Conservation (phyloP, 2,888 invertebrate species). For the Amphipyra tragopoginis region DNA sequence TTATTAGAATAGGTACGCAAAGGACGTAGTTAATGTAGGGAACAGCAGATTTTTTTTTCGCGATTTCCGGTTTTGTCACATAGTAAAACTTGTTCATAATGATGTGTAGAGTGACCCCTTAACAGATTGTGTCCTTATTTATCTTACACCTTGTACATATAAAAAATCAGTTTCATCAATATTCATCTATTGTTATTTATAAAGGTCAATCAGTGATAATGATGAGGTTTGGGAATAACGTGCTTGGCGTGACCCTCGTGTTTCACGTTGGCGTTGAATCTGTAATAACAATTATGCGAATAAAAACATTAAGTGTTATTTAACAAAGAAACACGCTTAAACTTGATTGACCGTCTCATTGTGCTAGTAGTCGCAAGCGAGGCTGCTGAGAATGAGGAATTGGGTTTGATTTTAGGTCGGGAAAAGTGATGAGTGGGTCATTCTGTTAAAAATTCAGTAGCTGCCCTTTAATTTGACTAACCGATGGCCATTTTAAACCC, state of each 20-base stretch:
- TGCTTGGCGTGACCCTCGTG: constrained; percentile 60
- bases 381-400: not conserved
- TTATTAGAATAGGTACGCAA: too few relatives aligned
- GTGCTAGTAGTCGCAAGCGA: not conserved
- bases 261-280: constrained; percentile 55
- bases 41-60: too few relatives aligned
- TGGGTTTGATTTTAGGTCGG: not conserved
- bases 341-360: not conserved
- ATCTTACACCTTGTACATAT: too few relatives aligned
- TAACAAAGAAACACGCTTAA: constrained; percentile 4
- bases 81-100: too few relatives aligned
- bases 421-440: not conserved
- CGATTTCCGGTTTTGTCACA: too few relatives aligned
- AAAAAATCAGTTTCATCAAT: constrained; percentile 17
- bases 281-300: constrained; percentile 20
- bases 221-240: constrained; percentile 44
- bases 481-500: constrained; percentile 41
- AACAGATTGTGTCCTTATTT: too few relatives aligned
- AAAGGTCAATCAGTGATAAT: constrained; percentile 36
- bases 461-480: too few relatives aligned
- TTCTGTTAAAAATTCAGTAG: not conserved
- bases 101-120: too few relatives aligned
- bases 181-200: constrained; percentile 58
- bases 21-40: too few relatives aligned
- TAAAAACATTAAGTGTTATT: constrained; percentile 3